Conservation (phyloP, 2,113 vertebrate species). For the Martes martes region DNA sequence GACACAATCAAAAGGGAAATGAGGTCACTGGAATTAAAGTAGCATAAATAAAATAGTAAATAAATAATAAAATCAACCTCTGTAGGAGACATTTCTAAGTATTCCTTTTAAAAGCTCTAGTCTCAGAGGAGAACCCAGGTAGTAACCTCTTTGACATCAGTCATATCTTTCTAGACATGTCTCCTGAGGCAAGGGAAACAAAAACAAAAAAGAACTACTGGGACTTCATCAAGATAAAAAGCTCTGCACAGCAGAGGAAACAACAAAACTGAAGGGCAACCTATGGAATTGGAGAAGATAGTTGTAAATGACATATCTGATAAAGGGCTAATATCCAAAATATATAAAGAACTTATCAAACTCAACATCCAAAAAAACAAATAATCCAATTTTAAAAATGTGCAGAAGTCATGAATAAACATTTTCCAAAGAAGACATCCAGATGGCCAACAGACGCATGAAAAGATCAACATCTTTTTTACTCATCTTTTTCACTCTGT, state of each 20-base stretch:
- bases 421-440: not conserved
- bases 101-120: not conserved
- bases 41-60: not conserved
- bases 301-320: not conserved
- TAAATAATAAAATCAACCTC: not conserved
- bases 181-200: not conserved
- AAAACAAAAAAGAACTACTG: not conserved
- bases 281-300: not conserved
- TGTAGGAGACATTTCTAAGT: not conserved
- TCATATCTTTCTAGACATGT: not conserved
- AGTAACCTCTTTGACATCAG: not conserved
- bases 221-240: not conserved
- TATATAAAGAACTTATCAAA: not conserved
- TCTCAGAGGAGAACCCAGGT: not conserved
- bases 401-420: not conserved
- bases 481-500: no score
- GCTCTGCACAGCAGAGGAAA: not conserved
- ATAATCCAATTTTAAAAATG: not conserved
- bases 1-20: not conserved
- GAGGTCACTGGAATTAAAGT: not conserved
- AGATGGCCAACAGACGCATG: not conserved
- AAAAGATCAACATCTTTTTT: not conserved
- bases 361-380: not conserved
- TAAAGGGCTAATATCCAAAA: not conserved
- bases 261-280: not conserved